phyloP scores from a whole-genome alignment of 2,888 invertebrate species.

The Brassicogethes aeneus region DNA sequence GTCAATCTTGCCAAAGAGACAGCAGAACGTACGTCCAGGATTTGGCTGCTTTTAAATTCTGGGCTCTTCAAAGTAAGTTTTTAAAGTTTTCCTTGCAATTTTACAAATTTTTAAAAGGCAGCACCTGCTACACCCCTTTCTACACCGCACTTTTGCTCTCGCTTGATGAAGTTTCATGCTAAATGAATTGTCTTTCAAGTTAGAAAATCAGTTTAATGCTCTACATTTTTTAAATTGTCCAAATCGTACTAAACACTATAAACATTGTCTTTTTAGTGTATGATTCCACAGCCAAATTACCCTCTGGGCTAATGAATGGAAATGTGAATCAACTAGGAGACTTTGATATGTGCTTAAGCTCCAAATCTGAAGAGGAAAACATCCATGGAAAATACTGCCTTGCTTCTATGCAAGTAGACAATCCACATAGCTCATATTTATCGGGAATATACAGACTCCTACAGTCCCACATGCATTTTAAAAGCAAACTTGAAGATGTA shows the following conservation, averaged over 20 bases:
- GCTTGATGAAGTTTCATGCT: no score
- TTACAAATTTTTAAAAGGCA: conserved; percentile 1
- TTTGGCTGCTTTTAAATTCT: conserved; percentile 33
- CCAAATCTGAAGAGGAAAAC: conserved; percentile 26
- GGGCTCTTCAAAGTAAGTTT: conserved; percentile 39
- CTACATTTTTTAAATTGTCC: conserved; percentile 1
- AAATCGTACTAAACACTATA: conserved; percentile 1
- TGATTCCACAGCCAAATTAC: conserved; percentile 38
- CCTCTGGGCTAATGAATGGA: conserved; percentile 38
- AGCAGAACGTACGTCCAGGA: conserved; percentile 31
- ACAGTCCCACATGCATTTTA: conserved; percentile 55
- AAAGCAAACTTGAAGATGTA: conserved; percentile 57
- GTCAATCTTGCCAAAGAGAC: conserved; percentile 30
- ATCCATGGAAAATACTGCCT: conserved; percentile 57
- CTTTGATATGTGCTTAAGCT: conserved; percentile 36
- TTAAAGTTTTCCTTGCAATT: no score
- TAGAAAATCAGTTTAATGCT: not conserved
- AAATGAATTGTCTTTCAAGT: not conserved
- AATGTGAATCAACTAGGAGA: conserved; percentile 40
- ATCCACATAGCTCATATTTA: conserved; percentile 43
- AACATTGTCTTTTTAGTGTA: conserved; percentile 35
- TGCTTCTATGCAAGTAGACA: conserved; percentile 47
- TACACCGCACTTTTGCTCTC: no score
- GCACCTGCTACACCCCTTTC: no score
- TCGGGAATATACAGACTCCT: conserved; percentile 44